Conservation (phyloP, 1,140 invertebrate genomes). For the Drosophila arawakana region DNA sequence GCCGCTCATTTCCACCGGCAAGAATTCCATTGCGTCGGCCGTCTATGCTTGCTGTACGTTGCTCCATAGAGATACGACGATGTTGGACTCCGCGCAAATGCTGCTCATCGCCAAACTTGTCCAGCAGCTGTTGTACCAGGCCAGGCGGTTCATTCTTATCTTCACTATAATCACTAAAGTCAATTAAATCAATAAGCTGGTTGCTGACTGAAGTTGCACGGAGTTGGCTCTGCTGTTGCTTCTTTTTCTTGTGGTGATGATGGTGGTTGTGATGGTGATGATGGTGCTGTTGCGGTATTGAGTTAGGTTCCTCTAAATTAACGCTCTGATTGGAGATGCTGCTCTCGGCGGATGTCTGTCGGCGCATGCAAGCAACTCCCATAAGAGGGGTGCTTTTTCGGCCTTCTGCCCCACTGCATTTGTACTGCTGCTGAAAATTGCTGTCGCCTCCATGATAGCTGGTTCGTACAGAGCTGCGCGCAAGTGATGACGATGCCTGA, state of each 20-base stretch:
- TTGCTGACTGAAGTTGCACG: conserved; percentile 15
- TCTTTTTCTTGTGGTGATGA: conserved; percentile 63
- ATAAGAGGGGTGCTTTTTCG: conserved; percentile 70
- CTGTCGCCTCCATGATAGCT: conserved; percentile 77
- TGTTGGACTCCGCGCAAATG: conserved; percentile 64
- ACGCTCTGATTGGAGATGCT: conserved; percentile 83
- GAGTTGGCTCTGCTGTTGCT: conserved; percentile 51
- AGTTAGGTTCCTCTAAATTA: conserved; percentile 68
- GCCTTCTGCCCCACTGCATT: conserved; percentile 69
- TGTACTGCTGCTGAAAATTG: conserved; percentile 82
- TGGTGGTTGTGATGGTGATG: conserved; percentile 60
- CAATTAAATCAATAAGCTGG: conserved; percentile 67
- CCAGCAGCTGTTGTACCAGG: conserved; percentile 58
- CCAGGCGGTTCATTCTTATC: conserved; percentile 60
- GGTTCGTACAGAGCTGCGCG: conserved; percentile 77
- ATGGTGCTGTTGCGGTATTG: conserved; percentile 30
- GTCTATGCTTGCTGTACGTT: conserved; percentile 72
- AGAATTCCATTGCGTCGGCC: conserved; percentile 80
- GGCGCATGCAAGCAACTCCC: conserved; percentile 73
- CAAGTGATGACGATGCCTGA: conserved; percentile 71
- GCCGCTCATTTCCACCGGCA: conserved; percentile 54
- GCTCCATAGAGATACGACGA: conserved; percentile 73
- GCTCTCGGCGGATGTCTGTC: conserved; percentile 83
- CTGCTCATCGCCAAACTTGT: conserved; percentile 58
- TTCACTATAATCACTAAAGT: conserved; percentile 79